Conservation (phyloP, 2,888 invertebrate species). For the Drosophila pseudotakahashii region DNA sequence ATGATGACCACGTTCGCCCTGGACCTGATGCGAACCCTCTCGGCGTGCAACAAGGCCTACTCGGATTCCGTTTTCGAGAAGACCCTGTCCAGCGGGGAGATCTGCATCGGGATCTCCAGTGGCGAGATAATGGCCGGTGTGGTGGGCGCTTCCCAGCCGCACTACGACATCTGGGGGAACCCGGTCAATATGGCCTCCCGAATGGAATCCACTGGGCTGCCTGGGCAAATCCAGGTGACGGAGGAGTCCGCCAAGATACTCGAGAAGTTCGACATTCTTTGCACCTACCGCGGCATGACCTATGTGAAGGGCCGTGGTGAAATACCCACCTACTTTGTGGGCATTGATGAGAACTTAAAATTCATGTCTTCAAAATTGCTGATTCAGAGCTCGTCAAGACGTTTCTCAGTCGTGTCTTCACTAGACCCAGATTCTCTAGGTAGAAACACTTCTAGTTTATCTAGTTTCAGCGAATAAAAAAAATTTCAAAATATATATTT, state of each 20-base stretch:
- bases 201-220: conserved; percentile 95
- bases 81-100: conserved; percentile 65
- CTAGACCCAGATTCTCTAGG: background rate
- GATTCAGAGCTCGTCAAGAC: background rate
- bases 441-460: no score
- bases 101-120: conserved; percentile 90
- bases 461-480: no score
- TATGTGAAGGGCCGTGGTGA: conserved; percentile 88
- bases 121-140: conserved; percentile 97
- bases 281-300: conserved; percentile 88
- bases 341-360: conserved; percentile 86
- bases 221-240: conserved; percentile 91
- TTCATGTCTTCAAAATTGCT: conserved; percentile 15
- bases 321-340: conserved; percentile 90
- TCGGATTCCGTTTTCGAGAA: conserved; percentile 84
- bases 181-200: conserved; percentile 98
- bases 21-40: conserved; percentile 88
- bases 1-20: conserved; percentile 85
- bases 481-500: no score
- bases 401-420: background rate
- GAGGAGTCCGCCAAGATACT: conserved; percentile 89
- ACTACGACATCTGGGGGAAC: conserved; percentile 98
- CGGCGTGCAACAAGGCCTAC: conserved; percentile 84
- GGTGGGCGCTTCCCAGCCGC: conserved; percentile 95
- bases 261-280: conserved; percentile 87